Evolutionary conservation across 2,113 vertebrate genomes (phyloP).

Genomic region (Manacus vitellinus): DNA sequence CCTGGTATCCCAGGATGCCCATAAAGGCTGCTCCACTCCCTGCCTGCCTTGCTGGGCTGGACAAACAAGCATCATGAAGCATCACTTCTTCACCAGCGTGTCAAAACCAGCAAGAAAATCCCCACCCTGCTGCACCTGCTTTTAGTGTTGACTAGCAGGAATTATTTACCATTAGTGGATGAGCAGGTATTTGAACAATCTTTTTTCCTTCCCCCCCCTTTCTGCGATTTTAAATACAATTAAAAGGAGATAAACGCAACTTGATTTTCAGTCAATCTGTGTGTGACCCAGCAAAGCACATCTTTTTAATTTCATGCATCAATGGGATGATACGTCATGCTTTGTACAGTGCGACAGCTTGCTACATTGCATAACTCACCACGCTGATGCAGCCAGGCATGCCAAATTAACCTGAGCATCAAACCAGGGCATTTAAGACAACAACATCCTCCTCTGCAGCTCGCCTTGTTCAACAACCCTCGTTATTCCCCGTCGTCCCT

Average conservation of each 20-base stretch:
- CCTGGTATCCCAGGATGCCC: background rate
- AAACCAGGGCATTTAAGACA: constrained; percentile 34
- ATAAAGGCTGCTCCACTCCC: background rate
- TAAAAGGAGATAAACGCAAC: constrained; percentile 72
- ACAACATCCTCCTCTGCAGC: constrained; percentile 5
- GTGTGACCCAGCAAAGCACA: constrained; percentile 77
- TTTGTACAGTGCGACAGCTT: constrained; percentile 71
- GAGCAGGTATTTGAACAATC: background rate
- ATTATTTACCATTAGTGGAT: background rate
- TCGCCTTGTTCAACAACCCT: constrained; percentile 11
- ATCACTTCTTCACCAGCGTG: background rate
- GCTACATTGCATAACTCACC: constrained; percentile 77
- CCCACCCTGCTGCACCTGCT: background rate
- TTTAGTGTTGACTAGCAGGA: background rate
- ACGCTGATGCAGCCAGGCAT: constrained; percentile 63
- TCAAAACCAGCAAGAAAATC: background rate
- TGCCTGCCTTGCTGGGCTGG: background rate
- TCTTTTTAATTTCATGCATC: constrained; percentile 82
- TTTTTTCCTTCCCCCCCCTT: background rate
- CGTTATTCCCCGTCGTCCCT: rapidly evolving
- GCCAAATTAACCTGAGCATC: constrained; percentile 64
- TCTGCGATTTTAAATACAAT: constrained; percentile 52
- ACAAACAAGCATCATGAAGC: background rate
- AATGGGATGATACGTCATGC: constrained; percentile 69
- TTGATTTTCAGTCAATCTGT: constrained; percentile 70